Evolutionary conservation across 1,140 invertebrate species (phyloP).

Genomic region (Habropoda laboriosa): DNA sequence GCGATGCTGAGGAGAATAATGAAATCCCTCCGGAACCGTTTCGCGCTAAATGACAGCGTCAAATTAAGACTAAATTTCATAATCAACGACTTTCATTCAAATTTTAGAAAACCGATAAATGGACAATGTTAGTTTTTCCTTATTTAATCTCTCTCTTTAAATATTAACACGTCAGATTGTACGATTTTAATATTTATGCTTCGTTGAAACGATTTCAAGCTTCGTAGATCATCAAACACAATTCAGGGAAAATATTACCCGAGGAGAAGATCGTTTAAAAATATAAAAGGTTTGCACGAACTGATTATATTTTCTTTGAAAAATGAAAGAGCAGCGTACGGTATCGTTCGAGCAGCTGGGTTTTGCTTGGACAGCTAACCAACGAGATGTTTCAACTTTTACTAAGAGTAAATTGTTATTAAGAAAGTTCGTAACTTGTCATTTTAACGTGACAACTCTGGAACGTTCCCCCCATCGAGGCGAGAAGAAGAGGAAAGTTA

Average conservation of each 20-base stretch:
- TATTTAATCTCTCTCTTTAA: background rate
- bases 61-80: background rate
- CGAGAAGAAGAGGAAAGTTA: background rate
- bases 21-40: background rate
- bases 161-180: background rate
- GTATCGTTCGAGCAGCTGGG: background rate
- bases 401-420: background rate
- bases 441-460: background rate
- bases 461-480: background rate
- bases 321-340: background rate
- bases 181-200: too few species aligned
- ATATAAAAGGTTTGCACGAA: background rate
- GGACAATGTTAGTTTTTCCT: too few species aligned
- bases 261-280: background rate
- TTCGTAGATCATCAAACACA: too few species aligned
- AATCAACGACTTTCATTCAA: background rate
- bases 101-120: too few species aligned
- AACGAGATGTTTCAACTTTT: background rate
- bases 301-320: background rate
- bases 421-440: conserved; percentile 13
- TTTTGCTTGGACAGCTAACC: background rate
- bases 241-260: too few species aligned
- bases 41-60: background rate
- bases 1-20: background rate
- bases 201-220: too few species aligned